Base-by-base conservation (phyloP, 2,113 vertebrate genomes). In the Abramis brama region DNA sequence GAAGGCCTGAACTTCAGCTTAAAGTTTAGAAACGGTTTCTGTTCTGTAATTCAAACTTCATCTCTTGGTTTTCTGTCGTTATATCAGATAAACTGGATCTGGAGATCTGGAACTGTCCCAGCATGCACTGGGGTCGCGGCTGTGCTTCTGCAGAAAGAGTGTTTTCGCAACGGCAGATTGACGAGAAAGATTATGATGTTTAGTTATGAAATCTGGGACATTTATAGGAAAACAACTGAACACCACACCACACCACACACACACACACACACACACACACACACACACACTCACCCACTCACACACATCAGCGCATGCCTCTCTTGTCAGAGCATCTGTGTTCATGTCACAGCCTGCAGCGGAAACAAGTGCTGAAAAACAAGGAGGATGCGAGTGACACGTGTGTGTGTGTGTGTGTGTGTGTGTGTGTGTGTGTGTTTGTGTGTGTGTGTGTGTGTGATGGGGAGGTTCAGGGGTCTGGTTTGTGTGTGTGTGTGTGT, bases 331-430 rank as follows among this genome's bases (percentile, higher is more conserved):
- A 93, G 94, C 95, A 95, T 85, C 93, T 91, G 88, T 83, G 90
- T 91, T 93, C 95, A 96, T 93, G 94, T 96, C 93, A 95, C 95
- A 95, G 95, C 95, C 95, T 96, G 94, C 92, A 95, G 94, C 92
- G 92, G 86, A 89, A 91, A 82, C 57, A 47, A n/a, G 23, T 50
- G 13, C 36, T 33, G 50, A 84, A 57, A 81, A 90, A 86, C 92
- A 91, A 60, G 73, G 55, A 57, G 74, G 55, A 57, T 80, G 79
- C 57, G 4, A 52, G 47, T 50, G 47, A 13, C 47, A 3, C 4
- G 6, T 50, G 47, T 50, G 11, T 47, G 45, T 13, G 12, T 50
- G 47, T 50, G 47, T 13, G 47, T 50, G 45, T 47, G 43, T 43
- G 43, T 43, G 43, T 45, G 43, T 45, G 43, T 45, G 43, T 45